Base-by-base conservation (phyloP, 2,888 invertebrate species). In the Psylliodes chrysocephalus region DNA sequence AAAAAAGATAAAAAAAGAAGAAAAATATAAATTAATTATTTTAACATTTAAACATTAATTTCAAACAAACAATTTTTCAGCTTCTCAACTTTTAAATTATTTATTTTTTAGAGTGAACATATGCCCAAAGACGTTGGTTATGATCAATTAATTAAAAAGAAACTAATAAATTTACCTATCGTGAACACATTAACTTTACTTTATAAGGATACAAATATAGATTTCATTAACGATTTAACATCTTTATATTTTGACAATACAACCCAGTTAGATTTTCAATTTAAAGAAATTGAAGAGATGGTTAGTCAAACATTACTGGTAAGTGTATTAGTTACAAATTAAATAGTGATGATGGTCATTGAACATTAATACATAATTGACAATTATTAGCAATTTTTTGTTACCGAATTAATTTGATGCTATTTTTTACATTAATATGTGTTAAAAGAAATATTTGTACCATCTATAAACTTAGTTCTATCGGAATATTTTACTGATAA, bases 71-170 rank as follows among this genome's bases (percentile, higher is more conserved):
- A n/a, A n/a, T n/a, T n/a, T n/a, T n/a, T n/a, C n/a, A n/a, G n/a
- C n/a, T n/a, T n/a, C n/a, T n/a, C n/a, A n/a, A n/a, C n/a, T n/a
- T n/a, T n/a, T n/a, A n/a, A n/a, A n/a, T n/a, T n/a, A n/a, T 8
- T 30, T 46, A 40, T 46, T 17, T 78, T 80, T 70, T 60, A 82
- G 81, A 68, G 52, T 49, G 82, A 82, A 70, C 80, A 74, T 70
- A 80, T 82, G 77, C 47, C 73, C 15, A 70, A 76, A 60, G 69
- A 74, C 18, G 73, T 73, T 52, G 76, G 75, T 33, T 57, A 77
- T 33, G 73, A 76, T 18, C 74, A 75, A 65, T 66, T 82, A 57
- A 70, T 78, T 55, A 74, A 79, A 7, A 72, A 66, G 28, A 74
- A 78, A 57, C 66, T 82, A 59, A 66, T 82, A 28, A 79, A 76